Evolutionary conservation across 1,140 invertebrate genomes (phyloP), one percentile per base, ranked within the genome.

Genomic region (Lerema accius): DNA sequence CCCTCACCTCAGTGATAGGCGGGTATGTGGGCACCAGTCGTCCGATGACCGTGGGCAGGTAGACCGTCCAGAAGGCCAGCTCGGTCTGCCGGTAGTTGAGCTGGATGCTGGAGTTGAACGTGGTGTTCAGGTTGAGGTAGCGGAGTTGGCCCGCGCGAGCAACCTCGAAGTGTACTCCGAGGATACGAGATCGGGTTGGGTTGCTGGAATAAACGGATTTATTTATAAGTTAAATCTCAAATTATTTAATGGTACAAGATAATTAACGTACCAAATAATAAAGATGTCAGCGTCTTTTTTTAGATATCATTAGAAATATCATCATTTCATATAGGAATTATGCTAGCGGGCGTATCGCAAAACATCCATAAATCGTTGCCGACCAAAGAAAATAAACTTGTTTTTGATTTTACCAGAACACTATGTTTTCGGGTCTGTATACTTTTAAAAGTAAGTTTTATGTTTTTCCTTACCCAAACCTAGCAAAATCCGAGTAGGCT

Each of bases 401-500:
- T n/a, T n/a, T n/a, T n/a, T n/a, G n/a, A n/a, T n/a, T n/a, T n/a
- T n/a, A n/a, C n/a, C n/a, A n/a, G n/a, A n/a, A n/a, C n/a, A n/a
- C n/a, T n/a, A n/a, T n/a, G n/a, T n/a, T n/a, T n/a, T n/a, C n/a
- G n/a, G n/a, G n/a, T n/a, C n/a, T n/a, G n/a, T n/a, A n/a, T n/a
- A n/a, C n/a, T n/a, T n/a, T n/a, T n/a, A n/a, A n/a, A n/a, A n/a
- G n/a, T n/a, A n/a, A n/a, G n/a, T n/a, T n/a, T n/a, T n/a, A n/a
- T n/a, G n/a, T n/a, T n/a, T n/a, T n/a, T n/a, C n/a, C 93, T 90
- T 85, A 97, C 96, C 97, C 97, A 83, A 95, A 95, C 91, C 94
- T 94, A 0, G 98, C 97, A 90, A 99, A 98, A 89, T 99, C 97
- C 0, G 96, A 94, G 83, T 96, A 98, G 11, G 98, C 95, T 84